Evolutionary conservation across 2,888 invertebrate genomes (phyloP), one percentile per base, ranked within the genome.

Genomic region (Tachina grossa): DNA sequence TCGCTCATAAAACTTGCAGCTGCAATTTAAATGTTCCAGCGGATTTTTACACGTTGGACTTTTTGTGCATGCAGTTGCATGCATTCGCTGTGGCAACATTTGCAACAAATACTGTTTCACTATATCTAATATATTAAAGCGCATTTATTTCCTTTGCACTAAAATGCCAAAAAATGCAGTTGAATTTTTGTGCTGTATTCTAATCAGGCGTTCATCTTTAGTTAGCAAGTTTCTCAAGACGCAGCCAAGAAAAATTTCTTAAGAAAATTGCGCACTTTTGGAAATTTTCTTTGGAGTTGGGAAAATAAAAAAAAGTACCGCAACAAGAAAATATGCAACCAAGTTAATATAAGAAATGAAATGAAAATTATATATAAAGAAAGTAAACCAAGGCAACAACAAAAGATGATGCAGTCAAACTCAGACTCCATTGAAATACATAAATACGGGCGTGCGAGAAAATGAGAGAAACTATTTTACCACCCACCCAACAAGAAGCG

Each of bases 191-290:
- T 85, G 72, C 79, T 83, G 65, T 63, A 76, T 72, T n/a, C 16
- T 53, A 53, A 61, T 39, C 83, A 85, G 85, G 85, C 59, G 57
- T 76, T 85, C 85, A 85, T 85, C 65, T 79, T 79, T 13, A 14
- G 8, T 11, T n/a, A 79, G 75, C 9, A 83, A 79, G 61, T 49
- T 47, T 53, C 19, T 43, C 47, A 71, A 79, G 83, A 85, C 51
- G 51, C 59, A 39, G 22, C 13, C 19, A 59, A 65, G 19, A 61
- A 68, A 53, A 82, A 65, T 63, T n/a, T 55, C 66, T 77, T 75
- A 75, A 78, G 83, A 83, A 82, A 82, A 66, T 80, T 85, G 83
- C 82, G 83, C 85, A 83, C 83, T 43, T 47, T 76, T 85, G 66
- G 49, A 13, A 41, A 13, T 13, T 47, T 83, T 72, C 13, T 14